phyloP scores from a whole-genome alignment of 2,113 vertebrate genomes.

The Chiloscyllium plagiosum region DNA sequence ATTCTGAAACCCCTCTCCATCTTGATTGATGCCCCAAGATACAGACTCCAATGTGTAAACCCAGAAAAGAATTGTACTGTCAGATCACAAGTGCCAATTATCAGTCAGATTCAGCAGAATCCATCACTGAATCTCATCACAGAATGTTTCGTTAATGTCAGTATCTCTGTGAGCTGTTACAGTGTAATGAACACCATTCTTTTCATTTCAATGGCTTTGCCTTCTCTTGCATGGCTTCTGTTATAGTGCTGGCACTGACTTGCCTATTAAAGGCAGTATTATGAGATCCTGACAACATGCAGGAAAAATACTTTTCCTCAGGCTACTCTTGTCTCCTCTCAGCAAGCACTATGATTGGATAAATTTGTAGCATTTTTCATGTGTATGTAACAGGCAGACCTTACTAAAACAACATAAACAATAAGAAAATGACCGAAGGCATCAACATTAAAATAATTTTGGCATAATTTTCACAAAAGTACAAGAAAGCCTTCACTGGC shows the following conservation, averaged over 20 bases:
- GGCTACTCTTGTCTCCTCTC: not conserved
- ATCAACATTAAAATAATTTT: not conserved
- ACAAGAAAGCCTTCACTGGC: not conserved
- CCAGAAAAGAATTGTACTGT: not conserved
- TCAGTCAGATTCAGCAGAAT: not conserved
- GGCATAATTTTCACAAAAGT: not conserved
- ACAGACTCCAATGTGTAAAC: not conserved
- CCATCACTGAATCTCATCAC: not conserved
- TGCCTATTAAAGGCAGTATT: not conserved
- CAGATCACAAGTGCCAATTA: not conserved
- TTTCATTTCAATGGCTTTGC: not conserved
- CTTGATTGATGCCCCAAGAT: not conserved
- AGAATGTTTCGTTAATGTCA: not conserved
- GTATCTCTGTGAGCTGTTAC: not conserved
- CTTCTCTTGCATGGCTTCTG: not conserved
- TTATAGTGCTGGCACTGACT: not conserved
- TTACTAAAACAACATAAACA: not conserved
- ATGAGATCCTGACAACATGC: not conserved
- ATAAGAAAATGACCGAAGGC: not conserved
- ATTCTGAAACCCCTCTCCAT: not conserved
- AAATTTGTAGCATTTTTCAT: not conserved
- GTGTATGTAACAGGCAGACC: not conserved
- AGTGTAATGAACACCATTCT: not conserved
- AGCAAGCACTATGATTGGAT: not conserved
- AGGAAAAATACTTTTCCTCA: not conserved